Percentiles rank a stretch among this genome's conserved stretches.
phyloP scores from a whole-genome alignment of 1,140 invertebrate species.

The Harpegnathos saltator region DNA sequence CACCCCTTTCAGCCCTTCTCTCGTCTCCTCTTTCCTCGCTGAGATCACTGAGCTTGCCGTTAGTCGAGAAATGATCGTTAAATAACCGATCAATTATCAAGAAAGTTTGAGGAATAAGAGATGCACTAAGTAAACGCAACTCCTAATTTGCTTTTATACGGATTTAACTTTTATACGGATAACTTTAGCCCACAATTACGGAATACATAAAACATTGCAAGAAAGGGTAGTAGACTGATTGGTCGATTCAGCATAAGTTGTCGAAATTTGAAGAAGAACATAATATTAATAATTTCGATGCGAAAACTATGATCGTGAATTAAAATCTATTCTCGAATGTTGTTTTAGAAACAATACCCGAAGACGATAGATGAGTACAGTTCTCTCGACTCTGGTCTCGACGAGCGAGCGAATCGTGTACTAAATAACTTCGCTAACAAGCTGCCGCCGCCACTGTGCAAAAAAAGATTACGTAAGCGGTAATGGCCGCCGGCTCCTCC shows the following conservation, averaged over 20 bases:
- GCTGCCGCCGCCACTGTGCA: constrained; percentile 73
- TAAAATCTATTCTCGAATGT: constrained; percentile 31
- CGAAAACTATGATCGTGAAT: constrained; percentile 19
- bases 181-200: too few relatives aligned
- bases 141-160: too few relatives aligned
- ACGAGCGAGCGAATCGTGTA: constrained; percentile 59
- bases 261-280: not conserved
- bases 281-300: constrained; percentile 9
- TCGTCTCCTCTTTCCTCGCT: not conserved
- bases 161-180: too few relatives aligned
- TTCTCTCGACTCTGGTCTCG: constrained; percentile 31
- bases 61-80: not conserved
- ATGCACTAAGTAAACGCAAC: too few relatives aligned
- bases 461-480: constrained; percentile 77
- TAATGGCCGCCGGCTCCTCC: constrained; percentile 78
- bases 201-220: not conserved
- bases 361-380: constrained; percentile 56
- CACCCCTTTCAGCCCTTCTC: constrained; percentile 36
- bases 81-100: constrained; percentile 41
- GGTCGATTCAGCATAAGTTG: not conserved
- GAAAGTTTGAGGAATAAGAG: too few relatives aligned
- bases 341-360: constrained; percentile 30
- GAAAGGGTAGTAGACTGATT: not conserved
- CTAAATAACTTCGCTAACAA: constrained; percentile 79
- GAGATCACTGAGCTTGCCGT: not conserved